Evolutionary conservation across 2,797 vertebrate species (phyloP).

Genomic region (Nasua narica): DNA sequence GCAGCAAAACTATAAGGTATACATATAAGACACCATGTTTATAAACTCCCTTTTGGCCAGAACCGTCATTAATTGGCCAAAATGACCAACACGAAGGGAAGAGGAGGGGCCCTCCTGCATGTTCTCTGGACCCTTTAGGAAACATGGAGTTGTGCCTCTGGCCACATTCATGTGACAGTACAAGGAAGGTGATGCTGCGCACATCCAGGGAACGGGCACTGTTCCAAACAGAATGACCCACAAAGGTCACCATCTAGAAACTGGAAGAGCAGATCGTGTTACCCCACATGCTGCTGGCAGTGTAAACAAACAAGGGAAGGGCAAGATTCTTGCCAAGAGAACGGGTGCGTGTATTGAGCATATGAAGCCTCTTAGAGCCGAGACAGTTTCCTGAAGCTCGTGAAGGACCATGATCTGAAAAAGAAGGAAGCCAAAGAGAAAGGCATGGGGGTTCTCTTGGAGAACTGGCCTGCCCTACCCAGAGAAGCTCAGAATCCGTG

Average conservation of each 20-base stretch:
- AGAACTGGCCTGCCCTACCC: not conserved
- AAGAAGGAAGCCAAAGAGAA: not conserved
- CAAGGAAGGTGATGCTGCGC: not conserved
- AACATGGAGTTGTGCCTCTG: not conserved
- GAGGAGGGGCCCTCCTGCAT: not conserved
- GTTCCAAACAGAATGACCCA: not conserved
- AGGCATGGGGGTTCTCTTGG: not conserved
- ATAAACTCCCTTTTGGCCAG: not conserved
- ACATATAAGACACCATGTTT: not conserved
- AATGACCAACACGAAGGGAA: not conserved
- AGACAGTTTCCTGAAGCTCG: not conserved
- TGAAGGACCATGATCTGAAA: not conserved
- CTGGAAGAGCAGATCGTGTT: not conserved
- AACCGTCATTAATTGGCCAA: not conserved
- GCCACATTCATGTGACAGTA: not conserved
- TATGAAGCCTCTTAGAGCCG: not conserved
- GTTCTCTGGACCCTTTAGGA: not conserved
- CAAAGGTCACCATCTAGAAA: not conserved
- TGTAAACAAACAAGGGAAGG: not conserved
- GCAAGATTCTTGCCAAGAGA: not conserved
- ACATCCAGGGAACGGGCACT: not conserved
- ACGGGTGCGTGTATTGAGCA: no score
- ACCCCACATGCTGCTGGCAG: not conserved
- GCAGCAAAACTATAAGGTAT: not conserved
- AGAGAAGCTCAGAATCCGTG: not conserved